These are phyloP conservation scores for Drosophila melanosoma DNA, from an alignment of 2,888 invertebrate species.

Conservation along the genomic window DNA sequence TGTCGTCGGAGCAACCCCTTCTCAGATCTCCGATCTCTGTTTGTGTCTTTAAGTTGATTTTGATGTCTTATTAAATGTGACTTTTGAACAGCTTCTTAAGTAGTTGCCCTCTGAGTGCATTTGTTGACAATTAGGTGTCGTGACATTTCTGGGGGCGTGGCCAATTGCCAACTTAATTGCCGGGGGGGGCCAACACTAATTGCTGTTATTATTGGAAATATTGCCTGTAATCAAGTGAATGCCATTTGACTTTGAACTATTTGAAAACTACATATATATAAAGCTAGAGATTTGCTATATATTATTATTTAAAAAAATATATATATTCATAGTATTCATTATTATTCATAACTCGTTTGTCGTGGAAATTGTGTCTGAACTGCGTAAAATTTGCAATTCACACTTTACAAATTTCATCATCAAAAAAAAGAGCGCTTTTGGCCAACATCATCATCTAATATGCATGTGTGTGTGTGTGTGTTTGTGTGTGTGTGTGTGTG, in stretches of 20 bases:
- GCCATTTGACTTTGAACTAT: constrained; percentile 9
- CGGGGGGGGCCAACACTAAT: constrained; percentile 16
- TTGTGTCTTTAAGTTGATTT: constrained; percentile 69
- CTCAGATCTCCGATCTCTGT: constrained; percentile 26
- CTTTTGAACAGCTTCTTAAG: constrained; percentile 71
- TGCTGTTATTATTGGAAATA: background rate
- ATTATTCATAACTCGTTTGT: constrained; percentile 80
- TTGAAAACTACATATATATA: background rate
- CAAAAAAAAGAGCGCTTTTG: constrained; percentile 17
- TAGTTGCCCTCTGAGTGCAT: constrained; percentile 53
- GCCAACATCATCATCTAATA: constrained; percentile 7
- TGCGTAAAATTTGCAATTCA: constrained; percentile 81
- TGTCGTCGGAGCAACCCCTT: constrained; percentile 5
- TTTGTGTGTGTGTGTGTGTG: constrained; percentile 7
- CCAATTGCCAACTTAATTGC: constrained; percentile 28
- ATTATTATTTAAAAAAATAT: background rate
- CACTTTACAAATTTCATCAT: constrained; percentile 77
- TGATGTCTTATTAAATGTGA: constrained; percentile 74
- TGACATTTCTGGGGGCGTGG: constrained; percentile 32
- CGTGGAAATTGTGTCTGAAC: constrained; percentile 20
- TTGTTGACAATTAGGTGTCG: constrained; percentile 57
- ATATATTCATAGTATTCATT: constrained; percentile 52
- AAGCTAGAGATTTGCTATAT: background rate
- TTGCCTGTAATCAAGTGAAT: background rate
- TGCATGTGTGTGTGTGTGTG: background rate